Percentiles rank a stretch among this genome's conserved stretches.
Evolutionary conservation across 2,797 vertebrate genomes (phyloP).

Genomic region (Borostomias antarcticus): DNA sequence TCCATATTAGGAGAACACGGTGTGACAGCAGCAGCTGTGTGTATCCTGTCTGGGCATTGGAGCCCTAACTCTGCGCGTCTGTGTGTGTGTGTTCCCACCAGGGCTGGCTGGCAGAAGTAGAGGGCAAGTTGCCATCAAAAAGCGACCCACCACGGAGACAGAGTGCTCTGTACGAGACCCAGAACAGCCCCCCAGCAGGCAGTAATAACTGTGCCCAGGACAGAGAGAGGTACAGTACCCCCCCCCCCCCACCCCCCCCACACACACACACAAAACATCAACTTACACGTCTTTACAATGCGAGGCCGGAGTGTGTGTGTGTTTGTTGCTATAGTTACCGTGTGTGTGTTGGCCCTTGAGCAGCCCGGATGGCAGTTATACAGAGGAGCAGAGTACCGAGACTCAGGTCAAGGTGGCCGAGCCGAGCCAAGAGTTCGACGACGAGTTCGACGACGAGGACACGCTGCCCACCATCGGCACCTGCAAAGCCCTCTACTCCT

Average conservation of each 20-base stretch:
- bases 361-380: slow-evolving; percentile 99
- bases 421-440: slow-evolving; percentile 84
- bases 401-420: slow-evolving; percentile 84
- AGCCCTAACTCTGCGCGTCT: neutral
- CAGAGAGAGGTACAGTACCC: slow-evolving; percentile 95
- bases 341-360: slow-evolving; percentile 89
- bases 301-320: slow-evolving; percentile 40
- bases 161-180: slow-evolving; percentile 86
- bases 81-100: slow-evolving; percentile 57
- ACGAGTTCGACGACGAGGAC: slow-evolving; percentile 96
- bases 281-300: neutral
- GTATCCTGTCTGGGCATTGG: neutral
- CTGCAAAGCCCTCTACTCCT: slow-evolving; percentile 95
- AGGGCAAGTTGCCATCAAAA: slow-evolving; percentile 85
- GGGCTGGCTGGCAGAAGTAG: slow-evolving; percentile 96
- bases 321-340: slow-evolving; percentile 85
- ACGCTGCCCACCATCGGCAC: slow-evolving; percentile 92
- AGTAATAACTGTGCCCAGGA: slow-evolving; percentile 93
- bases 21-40: slow-evolving; percentile 20
- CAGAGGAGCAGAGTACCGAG: slow-evolving; percentile 96
- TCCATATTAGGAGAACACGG: slow-evolving; percentile 66
- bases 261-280: slow-evolving; percentile 24
- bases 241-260: too few relatives aligned
- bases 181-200: slow-evolving; percentile 75
- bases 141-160: slow-evolving; percentile 81